Base-by-base conservation (phyloP, 1,140 invertebrate genomes). In the Brachionus koreanus region DNA sequence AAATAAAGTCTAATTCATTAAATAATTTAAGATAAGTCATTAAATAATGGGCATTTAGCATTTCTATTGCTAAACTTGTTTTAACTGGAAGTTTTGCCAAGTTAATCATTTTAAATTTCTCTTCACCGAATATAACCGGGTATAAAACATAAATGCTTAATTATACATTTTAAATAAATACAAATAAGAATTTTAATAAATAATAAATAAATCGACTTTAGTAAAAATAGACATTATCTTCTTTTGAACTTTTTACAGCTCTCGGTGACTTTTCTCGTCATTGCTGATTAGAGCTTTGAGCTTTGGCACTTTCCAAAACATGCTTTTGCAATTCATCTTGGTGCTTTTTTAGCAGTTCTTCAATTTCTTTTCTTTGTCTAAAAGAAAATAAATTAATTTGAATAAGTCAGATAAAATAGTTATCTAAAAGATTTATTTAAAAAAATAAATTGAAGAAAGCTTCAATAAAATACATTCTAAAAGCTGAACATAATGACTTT, bases 291-390 rank as follows among this genome's bases (percentile, higher is more conserved):
- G 37, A 39, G 35, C 35, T 37, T 9, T 69, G 10, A n/a, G n/a
- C n/a, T 33, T 39, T 69, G 3, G n/a, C 7, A 69, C 35, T 69
- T 39, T 69, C 65, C 65, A 69, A 16, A 0, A 69, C 65, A 69
- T 69, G 39, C 37, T 69, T 39, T 39, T 69, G 65, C 16, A 69
- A 39, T 69, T 69, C 65, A n/a, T 39, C 16, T 39, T 69, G 65
- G 10, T 69, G 65, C 16, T 39, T 69, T 16, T 39, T 69, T 5
- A 69, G 35, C 16, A 69, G 33, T 1, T 69, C 65, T 16, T 69
- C 65, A 19, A 69, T 37, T 69, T 69, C 65, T 39, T 16, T 69
- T 16, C 65, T n/a, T 39, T 69, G 65, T 69, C 65, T 69, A 33
- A 10, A 39, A n/a, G 37, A 69, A 6, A n/a, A n/a, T n/a, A n/a